Conservation (phyloP, 2,797 vertebrate species). For the Molossus molossus region DNA sequence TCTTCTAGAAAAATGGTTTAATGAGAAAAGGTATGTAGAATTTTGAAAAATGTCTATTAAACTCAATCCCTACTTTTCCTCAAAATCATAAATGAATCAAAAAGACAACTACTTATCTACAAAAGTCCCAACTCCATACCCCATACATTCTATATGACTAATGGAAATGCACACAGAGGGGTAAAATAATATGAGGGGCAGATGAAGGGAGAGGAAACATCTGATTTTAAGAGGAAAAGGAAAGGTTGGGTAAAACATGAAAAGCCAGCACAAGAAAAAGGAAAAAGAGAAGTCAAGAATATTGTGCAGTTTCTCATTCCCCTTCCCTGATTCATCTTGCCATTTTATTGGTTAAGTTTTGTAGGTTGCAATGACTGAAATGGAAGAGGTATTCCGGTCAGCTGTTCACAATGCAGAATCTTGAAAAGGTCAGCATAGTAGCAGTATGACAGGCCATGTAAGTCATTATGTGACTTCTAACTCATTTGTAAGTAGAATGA, state of each 20-base stretch:
- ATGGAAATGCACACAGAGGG: not conserved
- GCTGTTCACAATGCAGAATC: conserved; percentile 86
- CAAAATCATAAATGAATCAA: not conserved
- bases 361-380: conserved; percentile 77
- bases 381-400: conserved; percentile 86
- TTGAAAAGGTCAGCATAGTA: conserved; percentile 90
- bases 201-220: not conserved
- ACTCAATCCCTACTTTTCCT: not conserved
- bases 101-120: not conserved
- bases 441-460: conserved; percentile 88
- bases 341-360: conserved; percentile 66
- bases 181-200: not conserved
- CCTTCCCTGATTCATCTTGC: conserved; percentile 57
- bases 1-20: not conserved
- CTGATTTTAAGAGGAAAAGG: not conserved
- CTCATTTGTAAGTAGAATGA: conserved; percentile 87
- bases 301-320: conserved; percentile 1
- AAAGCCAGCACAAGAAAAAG: not conserved
- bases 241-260: not conserved
- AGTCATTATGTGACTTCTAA: conserved; percentile 89
- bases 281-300: conserved; percentile 51
- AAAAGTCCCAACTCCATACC: not conserved
- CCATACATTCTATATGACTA: not conserved
- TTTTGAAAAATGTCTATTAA: conserved; percentile 46
- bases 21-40: not conserved